These are phyloP conservation scores for Pitangus sulphuratus DNA, from an alignment of 2,797 vertebrate species.

Conservation along the genomic window DNA sequence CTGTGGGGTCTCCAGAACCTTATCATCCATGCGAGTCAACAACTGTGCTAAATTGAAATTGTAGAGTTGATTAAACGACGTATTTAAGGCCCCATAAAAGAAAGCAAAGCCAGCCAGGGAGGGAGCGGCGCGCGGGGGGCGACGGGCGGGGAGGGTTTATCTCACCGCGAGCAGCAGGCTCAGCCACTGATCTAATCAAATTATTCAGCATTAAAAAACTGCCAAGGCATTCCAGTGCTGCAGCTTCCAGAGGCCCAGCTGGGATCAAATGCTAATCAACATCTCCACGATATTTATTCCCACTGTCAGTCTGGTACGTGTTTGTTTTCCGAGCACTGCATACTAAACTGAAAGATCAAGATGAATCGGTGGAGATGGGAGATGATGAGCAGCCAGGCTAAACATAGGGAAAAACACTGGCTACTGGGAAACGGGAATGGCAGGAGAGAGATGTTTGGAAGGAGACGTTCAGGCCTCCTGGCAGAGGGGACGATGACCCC, in stretches of 20 bases:
- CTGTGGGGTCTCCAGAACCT: constrained; percentile 67
- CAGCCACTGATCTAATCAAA: constrained; percentile 81
- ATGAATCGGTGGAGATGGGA: constrained; percentile 44
- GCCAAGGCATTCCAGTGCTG: constrained; percentile 79
- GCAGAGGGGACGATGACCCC: neutral
- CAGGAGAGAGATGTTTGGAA: neutral
- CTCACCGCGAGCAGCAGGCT: constrained; percentile 77
- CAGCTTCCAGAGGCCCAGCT: constrained; percentile 77
- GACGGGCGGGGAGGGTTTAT: constrained; percentile 73
- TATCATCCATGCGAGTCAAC: constrained; percentile 68
- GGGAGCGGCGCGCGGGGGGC: neutral
- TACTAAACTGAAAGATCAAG: constrained; percentile 69
- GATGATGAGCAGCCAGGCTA: constrained; percentile 20
- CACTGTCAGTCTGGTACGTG: constrained; percentile 76
- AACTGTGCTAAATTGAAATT: constrained; percentile 73
- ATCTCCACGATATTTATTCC: constrained; percentile 77
- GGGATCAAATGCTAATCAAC: constrained; percentile 81
- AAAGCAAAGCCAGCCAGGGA: constrained; percentile 26
- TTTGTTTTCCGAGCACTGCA: constrained; percentile 83
- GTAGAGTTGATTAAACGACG: constrained; percentile 74
- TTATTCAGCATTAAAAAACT: constrained; percentile 82
- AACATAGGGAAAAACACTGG: neutral
- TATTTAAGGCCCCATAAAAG: constrained; percentile 74
- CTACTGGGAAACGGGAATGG: neutral
- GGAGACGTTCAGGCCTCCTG: accelerated